Base-by-base conservation (phyloP, 2,113 vertebrate genomes). In the Ondatra zibethicus region DNA sequence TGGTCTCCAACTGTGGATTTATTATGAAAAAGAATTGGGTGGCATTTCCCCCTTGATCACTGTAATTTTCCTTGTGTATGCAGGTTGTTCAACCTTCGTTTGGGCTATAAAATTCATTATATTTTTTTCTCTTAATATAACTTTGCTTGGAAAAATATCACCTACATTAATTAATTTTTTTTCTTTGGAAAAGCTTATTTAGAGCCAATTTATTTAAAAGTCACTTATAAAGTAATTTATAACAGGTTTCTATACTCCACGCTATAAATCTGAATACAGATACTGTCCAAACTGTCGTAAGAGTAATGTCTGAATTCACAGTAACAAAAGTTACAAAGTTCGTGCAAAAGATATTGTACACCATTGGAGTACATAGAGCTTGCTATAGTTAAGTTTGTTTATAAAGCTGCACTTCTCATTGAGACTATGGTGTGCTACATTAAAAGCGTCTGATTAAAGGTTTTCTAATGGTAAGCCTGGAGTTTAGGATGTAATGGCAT, bases 291-390 rank as follows among this genome's bases (percentile, higher is more conserved):
- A 97, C 47, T 97, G 68, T 97, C 88, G 93, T 85, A 97, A 98
- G 87, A 95, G 33, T 97, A 85, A 96, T 27, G 82, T 68, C 96
- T 96, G 95, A 68, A 89, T 97, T 98, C 93, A 98, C 97, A 89
- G 77, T 96, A 98, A 91, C 29, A 97, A 94, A 68, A 97, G 72
- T 97, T 93, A 96, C 94, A 94, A 97, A 97, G 88, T 86, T 97
- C 97, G 95, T 98, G 95, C 98, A 98, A 98, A 98, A 97, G 82
- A 88, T 42, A 97, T 88, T 50, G 42, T 96, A 95, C 91, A 50
- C 93, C 97, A 95, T 14, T 97, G 95, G 93, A 98, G 95, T 96
- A 97, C 91, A 97, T 89, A 88, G 92, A 98, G 63, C 89, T 97
- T 97, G 97, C 98, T 94, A 94, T 25, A 86, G 89, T 97, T 95